Evolutionary conservation across 2,113 vertebrate species (phyloP).

Genomic region (Prietella phreatophila): DNA sequence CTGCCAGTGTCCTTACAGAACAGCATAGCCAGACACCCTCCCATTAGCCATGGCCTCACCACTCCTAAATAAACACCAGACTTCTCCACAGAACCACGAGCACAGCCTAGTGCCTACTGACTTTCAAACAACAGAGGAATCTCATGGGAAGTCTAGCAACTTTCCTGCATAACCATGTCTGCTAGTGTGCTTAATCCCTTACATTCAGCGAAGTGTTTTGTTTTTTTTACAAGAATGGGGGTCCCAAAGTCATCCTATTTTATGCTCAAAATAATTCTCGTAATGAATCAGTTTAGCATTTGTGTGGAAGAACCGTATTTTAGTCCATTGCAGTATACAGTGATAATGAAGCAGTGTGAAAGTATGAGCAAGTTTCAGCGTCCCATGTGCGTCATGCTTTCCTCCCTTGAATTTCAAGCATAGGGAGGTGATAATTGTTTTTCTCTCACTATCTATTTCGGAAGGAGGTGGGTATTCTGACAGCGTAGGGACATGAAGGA

Average conservation of each 20-base stretch:
- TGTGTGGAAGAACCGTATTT: background rate
- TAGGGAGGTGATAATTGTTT: constrained; percentile 60
- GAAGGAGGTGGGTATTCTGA: constrained; percentile 44
- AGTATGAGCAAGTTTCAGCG: constrained; percentile 6
- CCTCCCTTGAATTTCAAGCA: constrained; percentile 40
- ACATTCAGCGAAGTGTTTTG: background rate
- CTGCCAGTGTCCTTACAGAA: constrained; percentile 40
- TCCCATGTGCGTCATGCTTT: constrained; percentile 20
- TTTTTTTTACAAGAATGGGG: background rate
- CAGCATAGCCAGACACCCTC: constrained; percentile 31
- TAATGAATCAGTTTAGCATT: constrained; percentile 6
- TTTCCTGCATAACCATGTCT: constrained; percentile 6
- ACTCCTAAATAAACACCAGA: constrained; percentile 59
- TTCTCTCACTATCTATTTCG: constrained; percentile 56
- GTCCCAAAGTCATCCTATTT: background rate
- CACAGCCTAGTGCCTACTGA: constrained; percentile 59
- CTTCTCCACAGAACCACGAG: constrained; percentile 46
- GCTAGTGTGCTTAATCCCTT: background rate
- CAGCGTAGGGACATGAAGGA: constrained; percentile 23
- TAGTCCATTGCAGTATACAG: constrained; percentile 3
- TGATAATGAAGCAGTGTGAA: constrained; percentile 40
- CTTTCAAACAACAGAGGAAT: constrained; percentile 54
- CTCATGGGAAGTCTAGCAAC: constrained; percentile 58
- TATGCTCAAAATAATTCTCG: background rate
- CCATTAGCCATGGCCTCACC: constrained; percentile 22